Evolutionary conservation across 2,113 vertebrate genomes (phyloP).

Genomic region (Cairina moschata): DNA sequence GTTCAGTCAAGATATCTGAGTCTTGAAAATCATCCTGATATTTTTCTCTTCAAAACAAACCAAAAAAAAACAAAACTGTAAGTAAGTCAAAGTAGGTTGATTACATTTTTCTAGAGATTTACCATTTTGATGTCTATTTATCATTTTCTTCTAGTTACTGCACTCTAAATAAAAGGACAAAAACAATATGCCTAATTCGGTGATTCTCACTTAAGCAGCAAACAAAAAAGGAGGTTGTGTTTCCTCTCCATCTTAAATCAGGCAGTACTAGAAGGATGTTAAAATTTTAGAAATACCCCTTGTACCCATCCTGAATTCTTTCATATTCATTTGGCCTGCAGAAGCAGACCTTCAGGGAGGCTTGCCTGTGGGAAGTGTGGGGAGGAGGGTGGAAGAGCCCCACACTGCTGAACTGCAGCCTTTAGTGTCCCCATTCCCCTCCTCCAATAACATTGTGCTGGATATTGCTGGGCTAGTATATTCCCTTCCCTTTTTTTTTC

Average conservation of each 20-base stretch:
- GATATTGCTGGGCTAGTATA: background rate
- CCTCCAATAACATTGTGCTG: background rate
- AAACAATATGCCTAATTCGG: background rate
- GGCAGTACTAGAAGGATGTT: background rate
- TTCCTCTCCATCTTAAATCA: background rate
- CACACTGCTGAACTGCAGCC: background rate
- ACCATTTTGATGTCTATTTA: constrained; percentile 3
- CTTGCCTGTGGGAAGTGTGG: background rate
- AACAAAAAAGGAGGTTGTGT: background rate
- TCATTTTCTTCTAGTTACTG: constrained; percentile 1
- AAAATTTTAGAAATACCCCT: background rate
- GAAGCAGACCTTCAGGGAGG: background rate
- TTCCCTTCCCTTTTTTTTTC: background rate
- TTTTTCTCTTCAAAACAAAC: background rate
- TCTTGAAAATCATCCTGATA: background rate
- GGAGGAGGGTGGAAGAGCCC: background rate
- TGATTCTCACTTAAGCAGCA: background rate
- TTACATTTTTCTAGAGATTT: background rate
- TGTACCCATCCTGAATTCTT: background rate
- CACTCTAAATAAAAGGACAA: background rate
- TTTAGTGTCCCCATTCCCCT: background rate
- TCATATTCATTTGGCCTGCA: background rate
- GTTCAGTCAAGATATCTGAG: background rate
- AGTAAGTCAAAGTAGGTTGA: background rate
- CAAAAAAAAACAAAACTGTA: background rate